Conservation (phyloP, 2,113 vertebrate species). For the Cercocebus atys region DNA sequence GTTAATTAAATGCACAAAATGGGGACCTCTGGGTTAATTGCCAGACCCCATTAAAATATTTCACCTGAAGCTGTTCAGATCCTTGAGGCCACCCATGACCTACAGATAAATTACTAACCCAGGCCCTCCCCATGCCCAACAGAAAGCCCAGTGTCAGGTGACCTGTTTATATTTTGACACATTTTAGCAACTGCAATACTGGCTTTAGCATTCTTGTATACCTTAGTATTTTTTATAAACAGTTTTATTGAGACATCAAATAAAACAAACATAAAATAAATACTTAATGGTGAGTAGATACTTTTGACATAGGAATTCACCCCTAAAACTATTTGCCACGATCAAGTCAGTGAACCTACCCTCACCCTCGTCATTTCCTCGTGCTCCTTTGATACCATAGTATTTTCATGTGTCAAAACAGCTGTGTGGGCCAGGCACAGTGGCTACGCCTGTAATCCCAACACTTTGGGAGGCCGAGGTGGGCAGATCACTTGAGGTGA, state of each 20-base stretch:
- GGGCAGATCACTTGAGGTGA: too few relatives aligned
- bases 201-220: background rate
- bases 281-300: background rate
- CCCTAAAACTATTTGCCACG: background rate
- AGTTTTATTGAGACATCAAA: background rate
- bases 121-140: background rate
- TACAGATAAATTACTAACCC: background rate
- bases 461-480: too few relatives aligned
- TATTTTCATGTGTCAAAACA: background rate
- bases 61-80: background rate
- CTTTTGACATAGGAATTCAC: background rate
- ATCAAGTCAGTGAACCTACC: background rate
- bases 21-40: background rate
- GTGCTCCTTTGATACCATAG: rapidly evolving
- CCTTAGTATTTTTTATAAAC: background rate
- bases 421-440: too few relatives aligned
- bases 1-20: background rate
- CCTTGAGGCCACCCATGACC: background rate
- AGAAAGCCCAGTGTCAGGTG: background rate
- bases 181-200: background rate
- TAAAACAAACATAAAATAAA: background rate
- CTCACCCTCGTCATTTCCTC: background rate
- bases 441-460: too few relatives aligned
- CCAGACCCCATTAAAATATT: background rate
- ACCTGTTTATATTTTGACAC: background rate